phyloP scores from a whole-genome alignment of 2,113 vertebrate genomes.

The Telmatochromis brichardi region DNA sequence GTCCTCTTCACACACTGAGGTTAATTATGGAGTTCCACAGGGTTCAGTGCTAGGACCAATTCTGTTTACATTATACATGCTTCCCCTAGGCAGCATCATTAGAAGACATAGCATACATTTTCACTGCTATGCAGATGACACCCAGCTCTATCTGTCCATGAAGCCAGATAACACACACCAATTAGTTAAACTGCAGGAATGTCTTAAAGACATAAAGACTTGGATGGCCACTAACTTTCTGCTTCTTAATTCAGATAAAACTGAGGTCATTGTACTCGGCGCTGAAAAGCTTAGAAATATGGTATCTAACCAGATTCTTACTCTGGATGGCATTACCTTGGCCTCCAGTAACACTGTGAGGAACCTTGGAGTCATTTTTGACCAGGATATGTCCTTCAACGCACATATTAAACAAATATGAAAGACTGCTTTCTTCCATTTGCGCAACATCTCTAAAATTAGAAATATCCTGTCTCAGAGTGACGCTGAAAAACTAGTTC shows the following conservation, averaged over 20 bases:
- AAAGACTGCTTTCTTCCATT: accelerated
- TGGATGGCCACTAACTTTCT: no score
- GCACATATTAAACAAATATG: neutral
- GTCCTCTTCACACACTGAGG: no score
- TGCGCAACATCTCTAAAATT: accelerated
- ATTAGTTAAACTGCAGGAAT: accelerated
- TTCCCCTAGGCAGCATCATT: no score
- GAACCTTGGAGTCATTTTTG: neutral
- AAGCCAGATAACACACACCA: no score
- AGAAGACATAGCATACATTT: no score
- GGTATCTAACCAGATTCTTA: accelerated
- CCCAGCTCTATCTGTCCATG: no score
- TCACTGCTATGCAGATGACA: no score
- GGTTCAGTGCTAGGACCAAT: no score
- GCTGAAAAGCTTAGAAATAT: neutral
- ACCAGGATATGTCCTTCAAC: neutral
- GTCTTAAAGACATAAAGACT: no score
- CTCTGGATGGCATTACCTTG: neutral
- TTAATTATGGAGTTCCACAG: no score
- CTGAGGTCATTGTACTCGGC: no score
- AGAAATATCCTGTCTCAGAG: neutral
- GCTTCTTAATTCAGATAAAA: accelerated
- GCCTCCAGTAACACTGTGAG: neutral
- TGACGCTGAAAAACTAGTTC: neutral
- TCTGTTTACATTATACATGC: no score